Evolutionary conservation across 2,888 invertebrate species (phyloP).

Genomic region (Hypomecis atomaria): DNA sequence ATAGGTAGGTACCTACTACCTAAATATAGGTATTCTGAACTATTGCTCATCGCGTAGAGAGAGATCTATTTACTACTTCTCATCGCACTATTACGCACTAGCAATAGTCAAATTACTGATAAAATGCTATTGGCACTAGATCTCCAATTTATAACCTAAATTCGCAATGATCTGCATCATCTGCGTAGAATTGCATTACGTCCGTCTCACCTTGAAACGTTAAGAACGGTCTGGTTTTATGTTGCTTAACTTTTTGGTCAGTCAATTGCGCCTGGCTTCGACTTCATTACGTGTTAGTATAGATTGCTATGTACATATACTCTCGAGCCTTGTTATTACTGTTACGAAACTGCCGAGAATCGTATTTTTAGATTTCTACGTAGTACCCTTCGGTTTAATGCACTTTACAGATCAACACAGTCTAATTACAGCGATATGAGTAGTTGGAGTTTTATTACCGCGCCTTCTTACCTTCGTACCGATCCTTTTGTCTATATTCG

Average conservation of each 20-base stretch:
- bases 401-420: constrained; percentile 34
- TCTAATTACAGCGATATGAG: constrained; percentile 7
- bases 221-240: constrained; percentile 5
- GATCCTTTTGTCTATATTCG: constrained; percentile 20
- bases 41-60: no score
- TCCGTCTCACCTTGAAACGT: constrained; percentile 26
- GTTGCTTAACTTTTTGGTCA: constrained; percentile 23
- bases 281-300: constrained; percentile 14
- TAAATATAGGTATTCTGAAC: no score
- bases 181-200: constrained; percentile 17
- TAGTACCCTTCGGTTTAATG: constrained; percentile 39
- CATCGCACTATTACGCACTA: no score
- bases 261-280: constrained; percentile 2
- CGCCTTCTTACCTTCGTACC: constrained; percentile 17
- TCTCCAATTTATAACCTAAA: neutral
- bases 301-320: constrained; percentile 11
- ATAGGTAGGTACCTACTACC: no score
- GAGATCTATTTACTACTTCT: no score
- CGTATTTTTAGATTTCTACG: constrained; percentile 46
- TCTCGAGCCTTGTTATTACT: constrained; percentile 43
- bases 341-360: constrained; percentile 40
- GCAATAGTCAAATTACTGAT: no score
- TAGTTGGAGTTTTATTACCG: constrained; percentile 17
- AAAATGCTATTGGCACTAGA: no score
- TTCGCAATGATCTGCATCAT: constrained; percentile 12